Conservation (phyloP, 2,797 vertebrate species). For the Girardinus metallicus region DNA sequence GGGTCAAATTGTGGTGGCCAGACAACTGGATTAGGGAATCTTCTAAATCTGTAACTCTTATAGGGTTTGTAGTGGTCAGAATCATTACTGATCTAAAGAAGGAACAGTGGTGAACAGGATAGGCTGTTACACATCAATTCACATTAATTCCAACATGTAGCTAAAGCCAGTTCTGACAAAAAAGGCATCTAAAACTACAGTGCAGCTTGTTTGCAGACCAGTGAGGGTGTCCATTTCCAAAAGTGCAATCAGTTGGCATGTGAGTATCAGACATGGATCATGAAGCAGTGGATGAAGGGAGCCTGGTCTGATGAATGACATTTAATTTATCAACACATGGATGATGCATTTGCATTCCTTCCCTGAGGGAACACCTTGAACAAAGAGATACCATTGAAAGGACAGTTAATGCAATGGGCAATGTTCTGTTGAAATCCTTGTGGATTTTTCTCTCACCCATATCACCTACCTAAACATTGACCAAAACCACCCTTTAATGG, state of each 20-base stretch:
- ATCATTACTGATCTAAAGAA: neutral
- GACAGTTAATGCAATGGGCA: no score
- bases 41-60: neutral
- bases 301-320: neutral
- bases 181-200: neutral
- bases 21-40: neutral
- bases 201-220: neutral
- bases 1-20: neutral
- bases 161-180: neutral
- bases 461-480: neutral
- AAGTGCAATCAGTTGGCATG: neutral
- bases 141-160: neutral
- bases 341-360: neutral
- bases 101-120: neutral
- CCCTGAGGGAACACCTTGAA: neutral
- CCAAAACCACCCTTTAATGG: neutral
- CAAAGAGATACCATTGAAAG: neutral
- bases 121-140: neutral
- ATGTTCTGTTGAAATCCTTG: neutral
- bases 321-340: neutral
- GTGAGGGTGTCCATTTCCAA: neutral
- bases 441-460: neutral
- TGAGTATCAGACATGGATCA: neutral
- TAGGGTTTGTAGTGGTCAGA: neutral
- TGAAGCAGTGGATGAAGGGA: neutral